Percentiles rank a stretch among this genome's conserved stretches.
Evolutionary conservation across 2,797 vertebrate genomes (phyloP).

Genomic region (Hyperoplus immaculatus): DNA sequence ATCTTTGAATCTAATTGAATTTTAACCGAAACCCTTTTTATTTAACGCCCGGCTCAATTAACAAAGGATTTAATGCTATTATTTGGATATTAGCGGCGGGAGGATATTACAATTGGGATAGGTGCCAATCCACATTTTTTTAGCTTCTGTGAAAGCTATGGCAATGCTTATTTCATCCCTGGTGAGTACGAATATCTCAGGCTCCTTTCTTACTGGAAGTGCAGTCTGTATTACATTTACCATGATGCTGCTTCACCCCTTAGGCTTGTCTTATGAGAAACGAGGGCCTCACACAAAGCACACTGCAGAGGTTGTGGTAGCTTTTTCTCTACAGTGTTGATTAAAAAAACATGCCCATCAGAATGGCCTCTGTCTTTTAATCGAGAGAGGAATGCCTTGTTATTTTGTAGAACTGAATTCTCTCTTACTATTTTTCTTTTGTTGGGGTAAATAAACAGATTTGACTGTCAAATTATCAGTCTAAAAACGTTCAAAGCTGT

Average conservation of each 20-base stretch:
- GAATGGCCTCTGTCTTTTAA: slow-evolving; percentile 18
- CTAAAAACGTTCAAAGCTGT: slow-evolving; percentile 9
- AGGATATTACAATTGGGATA: slow-evolving; percentile 33
- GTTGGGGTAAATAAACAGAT: too few species aligned
- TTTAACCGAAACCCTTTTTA: slow-evolving; percentile 14
- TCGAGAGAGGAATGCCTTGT: slow-evolving; percentile 1
- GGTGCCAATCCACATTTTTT: slow-evolving; percentile 2
- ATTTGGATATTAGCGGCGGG: slow-evolving; percentile 27
- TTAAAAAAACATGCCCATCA: slow-evolving; percentile 14
- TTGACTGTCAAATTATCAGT: too few species aligned
- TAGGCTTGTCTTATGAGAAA: slow-evolving; percentile 39
- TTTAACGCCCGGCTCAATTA: slow-evolving; percentile 7
- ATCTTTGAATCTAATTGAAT: not conserved
- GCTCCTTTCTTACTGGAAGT: slow-evolving; percentile 25
- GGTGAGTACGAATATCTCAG: not conserved
- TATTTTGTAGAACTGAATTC: not conserved
- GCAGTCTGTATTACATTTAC: slow-evolving; percentile 36
- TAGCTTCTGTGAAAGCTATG: not conserved
- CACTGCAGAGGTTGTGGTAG: slow-evolving; percentile 34
- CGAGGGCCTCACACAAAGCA: slow-evolving; percentile 21
- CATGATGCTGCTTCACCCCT: slow-evolving; percentile 41
- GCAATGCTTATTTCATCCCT: slow-evolving; percentile 8
- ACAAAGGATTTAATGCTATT: not conserved
- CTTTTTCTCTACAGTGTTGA: slow-evolving; percentile 11
- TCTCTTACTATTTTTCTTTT: not conserved